phyloP scores from a whole-genome alignment of 2,888 invertebrate genomes.

The Aricia artaxerxes region DNA sequence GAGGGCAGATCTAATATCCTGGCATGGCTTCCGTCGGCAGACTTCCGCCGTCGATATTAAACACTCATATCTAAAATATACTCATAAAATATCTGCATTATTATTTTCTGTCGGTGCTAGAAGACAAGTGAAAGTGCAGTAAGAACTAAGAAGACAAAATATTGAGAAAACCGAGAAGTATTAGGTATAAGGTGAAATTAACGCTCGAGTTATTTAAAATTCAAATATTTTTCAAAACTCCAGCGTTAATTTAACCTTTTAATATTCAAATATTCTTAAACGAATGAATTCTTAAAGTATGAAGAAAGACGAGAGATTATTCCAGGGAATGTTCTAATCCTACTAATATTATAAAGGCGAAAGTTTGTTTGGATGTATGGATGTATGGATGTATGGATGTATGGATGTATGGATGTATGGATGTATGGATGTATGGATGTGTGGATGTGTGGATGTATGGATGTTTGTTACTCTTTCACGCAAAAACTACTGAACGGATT shows the following conservation, averaged over 20 bases:
- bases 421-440: no score
- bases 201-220: neutral
- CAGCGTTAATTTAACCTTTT: neutral
- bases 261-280: conserved; percentile 26
- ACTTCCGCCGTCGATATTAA: conserved; percentile 23
- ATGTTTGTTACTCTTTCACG: no score
- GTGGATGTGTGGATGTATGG: no score
- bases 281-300: conserved; percentile 9
- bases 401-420: no score
- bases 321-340: neutral
- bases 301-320: neutral
- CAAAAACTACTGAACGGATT: no score
- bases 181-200: no score
- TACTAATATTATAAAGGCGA: no score
- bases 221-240: conserved; percentile 12
- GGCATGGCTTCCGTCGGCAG: conserved; percentile 24
- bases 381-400: no score
- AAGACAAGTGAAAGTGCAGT: neutral
- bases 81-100: conserved; percentile 5
- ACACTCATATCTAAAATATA: conserved; percentile 28
- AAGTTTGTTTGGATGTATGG: no score
- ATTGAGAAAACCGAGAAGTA: neutral
- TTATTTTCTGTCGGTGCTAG: neutral
- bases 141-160: neutral
- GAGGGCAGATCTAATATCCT: conserved; percentile 20